These are phyloP conservation scores for Poecilia wingei DNA, from an alignment of 2,797 vertebrate genomes.

Conservation along the genomic window DNA sequence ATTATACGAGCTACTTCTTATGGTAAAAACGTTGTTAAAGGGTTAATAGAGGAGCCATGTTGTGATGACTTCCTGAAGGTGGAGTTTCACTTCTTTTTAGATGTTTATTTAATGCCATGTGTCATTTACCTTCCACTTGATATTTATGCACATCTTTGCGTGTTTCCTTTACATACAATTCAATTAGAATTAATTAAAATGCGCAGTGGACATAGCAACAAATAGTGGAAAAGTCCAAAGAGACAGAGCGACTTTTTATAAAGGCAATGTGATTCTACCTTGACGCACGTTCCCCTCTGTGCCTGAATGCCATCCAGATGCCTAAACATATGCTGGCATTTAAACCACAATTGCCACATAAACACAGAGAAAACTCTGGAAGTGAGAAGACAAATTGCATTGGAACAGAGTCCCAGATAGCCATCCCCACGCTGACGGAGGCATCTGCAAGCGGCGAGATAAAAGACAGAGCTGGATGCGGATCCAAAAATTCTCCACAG, in stretches of 20 bases:
- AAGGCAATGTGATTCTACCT: neutral
- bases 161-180: neutral
- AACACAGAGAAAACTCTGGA: conserved; percentile 35
- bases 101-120: neutral
- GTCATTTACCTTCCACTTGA: neutral
- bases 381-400: conserved; percentile 39
- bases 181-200: neutral
- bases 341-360: conserved; percentile 24
- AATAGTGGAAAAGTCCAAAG: neutral
- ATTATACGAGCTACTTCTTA: no score
- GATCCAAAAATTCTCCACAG: conserved; percentile 69
- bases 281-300: neutral
- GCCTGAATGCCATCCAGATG: neutral
- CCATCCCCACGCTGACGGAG: conserved; percentile 57
- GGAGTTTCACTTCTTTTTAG: neutral
- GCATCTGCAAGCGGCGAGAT: conserved; percentile 75
- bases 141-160: neutral
- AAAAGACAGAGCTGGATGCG: conserved; percentile 60
- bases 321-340: conserved; percentile 7
- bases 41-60: neutral
- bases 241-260: neutral
- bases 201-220: neutral
- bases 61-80: no score
- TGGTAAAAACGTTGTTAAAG: neutral
- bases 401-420: conserved; percentile 57